Percentiles rank a stretch among this genome's conserved stretches.
Evolutionary conservation across 2,113 vertebrate genomes (phyloP).

Genomic region (Protobothrops mucrosquamatus): DNA sequence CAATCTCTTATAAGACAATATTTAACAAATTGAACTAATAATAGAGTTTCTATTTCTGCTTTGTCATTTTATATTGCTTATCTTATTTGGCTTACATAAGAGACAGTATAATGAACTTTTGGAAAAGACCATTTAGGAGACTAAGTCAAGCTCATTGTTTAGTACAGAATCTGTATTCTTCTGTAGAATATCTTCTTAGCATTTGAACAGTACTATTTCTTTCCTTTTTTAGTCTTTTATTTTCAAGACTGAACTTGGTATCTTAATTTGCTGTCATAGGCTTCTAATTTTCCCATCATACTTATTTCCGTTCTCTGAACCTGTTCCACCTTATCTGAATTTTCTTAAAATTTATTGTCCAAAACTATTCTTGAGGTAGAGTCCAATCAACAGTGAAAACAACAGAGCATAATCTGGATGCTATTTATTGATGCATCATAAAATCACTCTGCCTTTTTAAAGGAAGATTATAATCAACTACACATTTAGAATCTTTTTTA

Average conservation of each 20-base stretch:
- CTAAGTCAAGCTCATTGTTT: not conserved
- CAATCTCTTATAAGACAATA: not conserved
- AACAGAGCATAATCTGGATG: not conserved
- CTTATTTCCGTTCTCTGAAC: not conserved
- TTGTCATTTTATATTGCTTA: not conserved
- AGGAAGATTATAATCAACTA: not conserved
- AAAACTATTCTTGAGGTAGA: not conserved
- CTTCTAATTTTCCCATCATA: not conserved
- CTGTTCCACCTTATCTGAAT: not conserved
- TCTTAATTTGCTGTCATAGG: not conserved
- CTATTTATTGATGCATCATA: not conserved
- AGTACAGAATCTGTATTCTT: not conserved
- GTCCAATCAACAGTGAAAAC: not conserved
- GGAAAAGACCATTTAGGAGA: not conserved
- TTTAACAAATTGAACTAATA: not conserved
- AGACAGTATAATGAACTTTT: not conserved
- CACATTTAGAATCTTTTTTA: not conserved
- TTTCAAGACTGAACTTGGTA: not conserved
- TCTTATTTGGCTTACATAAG: not conserved
- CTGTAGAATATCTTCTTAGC: not conserved
- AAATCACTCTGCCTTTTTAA: not conserved
- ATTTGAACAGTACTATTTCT: not conserved
- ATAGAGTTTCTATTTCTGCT: not conserved
- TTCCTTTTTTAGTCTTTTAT: not conserved
- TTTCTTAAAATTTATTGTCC: not conserved